Percentiles rank a stretch among this genome's conserved stretches.
phyloP scores from a whole-genome alignment of 2,797 vertebrate species.

The Amblyopsis hoosieri region DNA sequence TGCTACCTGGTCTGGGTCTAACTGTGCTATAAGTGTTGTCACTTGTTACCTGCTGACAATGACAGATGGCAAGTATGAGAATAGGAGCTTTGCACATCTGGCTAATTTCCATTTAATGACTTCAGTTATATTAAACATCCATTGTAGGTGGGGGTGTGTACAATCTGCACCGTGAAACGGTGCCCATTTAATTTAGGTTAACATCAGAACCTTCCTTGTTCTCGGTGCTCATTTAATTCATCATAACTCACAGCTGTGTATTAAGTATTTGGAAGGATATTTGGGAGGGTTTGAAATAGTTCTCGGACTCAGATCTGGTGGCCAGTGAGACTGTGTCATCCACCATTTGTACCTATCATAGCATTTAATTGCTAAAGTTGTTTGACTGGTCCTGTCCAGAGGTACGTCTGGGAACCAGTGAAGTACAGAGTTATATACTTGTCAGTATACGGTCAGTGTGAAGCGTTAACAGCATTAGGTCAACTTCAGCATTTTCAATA shows the following conservation, averaged over 20 bases:
- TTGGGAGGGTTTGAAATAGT: not conserved
- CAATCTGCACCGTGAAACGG: not conserved
- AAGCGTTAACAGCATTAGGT: too few species aligned
- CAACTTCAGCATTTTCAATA: too few species aligned
- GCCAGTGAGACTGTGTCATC: slow-evolving; percentile 19
- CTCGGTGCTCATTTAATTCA: too few species aligned
- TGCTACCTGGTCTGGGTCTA: slow-evolving; percentile 34
- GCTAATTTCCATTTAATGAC: slow-evolving; percentile 11
- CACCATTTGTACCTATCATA: slow-evolving; percentile 56
- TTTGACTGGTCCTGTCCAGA: slow-evolving; percentile 30
- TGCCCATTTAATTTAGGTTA: not conserved
- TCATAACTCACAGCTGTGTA: not conserved
- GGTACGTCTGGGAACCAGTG: not conserved
- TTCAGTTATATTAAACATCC: slow-evolving; percentile 3
- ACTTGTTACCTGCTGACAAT: not conserved
- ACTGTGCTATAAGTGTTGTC: not conserved
- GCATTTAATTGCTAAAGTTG: slow-evolving; percentile 37
- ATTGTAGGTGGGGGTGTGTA: not conserved
- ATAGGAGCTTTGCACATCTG: not conserved
- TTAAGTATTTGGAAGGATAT: not conserved
- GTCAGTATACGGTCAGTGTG: too few species aligned
- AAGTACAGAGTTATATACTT: too few species aligned
- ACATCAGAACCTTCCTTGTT: too few species aligned
- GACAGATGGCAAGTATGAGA: not conserved
- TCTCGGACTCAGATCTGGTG: slow-evolving; percentile 45